These are phyloP conservation scores for Bergia puertoricense DNA, from an alignment of 92 coral and sea anemone species.

Conservation along the genomic window DNA sequence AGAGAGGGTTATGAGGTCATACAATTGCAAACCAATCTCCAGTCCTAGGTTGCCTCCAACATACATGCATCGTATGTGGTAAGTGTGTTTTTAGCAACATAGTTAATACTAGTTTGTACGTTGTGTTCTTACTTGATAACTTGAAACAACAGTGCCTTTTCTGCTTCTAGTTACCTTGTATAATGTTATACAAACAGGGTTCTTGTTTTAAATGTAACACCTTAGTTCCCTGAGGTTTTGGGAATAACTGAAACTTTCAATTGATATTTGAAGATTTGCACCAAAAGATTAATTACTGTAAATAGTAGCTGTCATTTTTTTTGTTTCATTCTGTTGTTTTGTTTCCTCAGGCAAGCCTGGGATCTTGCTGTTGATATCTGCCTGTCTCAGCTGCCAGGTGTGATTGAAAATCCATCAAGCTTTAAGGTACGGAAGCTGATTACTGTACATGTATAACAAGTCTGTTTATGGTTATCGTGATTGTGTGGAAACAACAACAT, in stretches of 20 bases:
- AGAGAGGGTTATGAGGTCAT: constrained; percentile 95
- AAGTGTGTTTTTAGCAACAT: constrained; percentile 15
- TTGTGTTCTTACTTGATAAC: neutral
- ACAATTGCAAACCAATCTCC: constrained; percentile 93
- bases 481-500: neutral
- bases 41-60: constrained; percentile 92
- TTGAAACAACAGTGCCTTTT: neutral
- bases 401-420: constrained; percentile 74
- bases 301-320: neutral
- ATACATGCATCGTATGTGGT: constrained; percentile 99
- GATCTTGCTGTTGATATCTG: constrained; percentile 97
- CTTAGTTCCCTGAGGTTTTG: too few species aligned
- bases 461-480: neutral
- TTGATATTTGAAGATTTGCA: neutral
- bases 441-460: neutral
- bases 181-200: too few species aligned
- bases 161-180: too few species aligned
- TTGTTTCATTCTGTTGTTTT: constrained; percentile 14
- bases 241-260: too few species aligned
- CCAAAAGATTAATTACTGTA: neutral
- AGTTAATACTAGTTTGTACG: neutral
- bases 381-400: constrained; percentile 84
- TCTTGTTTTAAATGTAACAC: too few species aligned
- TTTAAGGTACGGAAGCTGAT: constrained; percentile 66
- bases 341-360: constrained; percentile 89